A percentile compares a stretch with the other conserved stretches of the same genome.
Evolutionary conservation across 37 sponge, comb jelly and placozoan species (phyloP).

Genomic region (Hormiphora californensis): DNA sequence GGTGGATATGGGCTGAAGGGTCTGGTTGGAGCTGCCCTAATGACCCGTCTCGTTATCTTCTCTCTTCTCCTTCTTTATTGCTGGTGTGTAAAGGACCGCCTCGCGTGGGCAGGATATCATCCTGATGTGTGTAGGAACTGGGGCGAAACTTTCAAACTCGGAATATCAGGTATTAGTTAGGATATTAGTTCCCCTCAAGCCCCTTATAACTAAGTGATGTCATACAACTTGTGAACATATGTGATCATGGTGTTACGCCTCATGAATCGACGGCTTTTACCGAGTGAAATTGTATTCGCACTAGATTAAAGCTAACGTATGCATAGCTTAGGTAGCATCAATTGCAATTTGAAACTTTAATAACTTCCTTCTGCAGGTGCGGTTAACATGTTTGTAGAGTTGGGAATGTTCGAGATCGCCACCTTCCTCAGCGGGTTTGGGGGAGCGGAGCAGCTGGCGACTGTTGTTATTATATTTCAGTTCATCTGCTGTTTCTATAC

Average conservation of each 20-base stretch:
- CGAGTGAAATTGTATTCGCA: too few species aligned
- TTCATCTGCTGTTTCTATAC: background rate
- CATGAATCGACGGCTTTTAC: too few species aligned
- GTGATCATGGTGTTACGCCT: too few species aligned
- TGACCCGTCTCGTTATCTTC: background rate
- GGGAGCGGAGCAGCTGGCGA: background rate
- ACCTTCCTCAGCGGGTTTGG: slow-evolving; percentile 20
- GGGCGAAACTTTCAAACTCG: slow-evolving; percentile 17
- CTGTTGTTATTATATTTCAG: background rate
- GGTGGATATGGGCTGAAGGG: background rate
- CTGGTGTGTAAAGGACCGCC: background rate
- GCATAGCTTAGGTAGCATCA: too few species aligned
- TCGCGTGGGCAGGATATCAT: slow-evolving; percentile 8
- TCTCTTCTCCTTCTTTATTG: background rate
- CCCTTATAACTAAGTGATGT: too few species aligned
- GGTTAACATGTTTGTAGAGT: slow-evolving; percentile 10
- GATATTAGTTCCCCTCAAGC: too few species aligned
- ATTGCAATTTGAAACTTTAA: too few species aligned
- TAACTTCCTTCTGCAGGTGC: slow-evolving; percentile 6
- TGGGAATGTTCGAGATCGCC: slow-evolving; percentile 34
- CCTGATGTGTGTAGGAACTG: slow-evolving; percentile 18
- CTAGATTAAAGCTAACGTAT: too few species aligned
- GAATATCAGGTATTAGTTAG: background rate
- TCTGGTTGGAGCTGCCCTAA: background rate
- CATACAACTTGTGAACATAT: too few species aligned